These are phyloP conservation scores for Corynorhinus townsendii DNA, from an alignment of 2,113 vertebrate genomes.

Conservation along the genomic window DNA sequence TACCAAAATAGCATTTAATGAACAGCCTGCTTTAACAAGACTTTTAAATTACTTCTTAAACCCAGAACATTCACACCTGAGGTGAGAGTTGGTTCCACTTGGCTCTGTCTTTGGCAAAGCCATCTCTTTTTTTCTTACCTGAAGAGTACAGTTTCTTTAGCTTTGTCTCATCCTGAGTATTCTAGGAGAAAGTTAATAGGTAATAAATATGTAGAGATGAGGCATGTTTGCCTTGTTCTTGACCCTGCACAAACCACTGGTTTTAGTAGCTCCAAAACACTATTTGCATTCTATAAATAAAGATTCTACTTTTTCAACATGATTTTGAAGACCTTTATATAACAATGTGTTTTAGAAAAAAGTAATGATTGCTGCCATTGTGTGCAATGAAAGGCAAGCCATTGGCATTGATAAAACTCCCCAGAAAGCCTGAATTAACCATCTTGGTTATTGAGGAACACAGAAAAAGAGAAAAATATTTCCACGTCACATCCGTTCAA, in stretches of 20 bases:
- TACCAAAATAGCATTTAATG: background rate
- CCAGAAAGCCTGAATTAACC: background rate
- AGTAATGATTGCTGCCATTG: background rate
- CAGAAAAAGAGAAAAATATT: background rate
- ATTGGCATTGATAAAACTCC: background rate
- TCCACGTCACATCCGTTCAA: background rate
- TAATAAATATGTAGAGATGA: background rate
- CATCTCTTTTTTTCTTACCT: background rate
- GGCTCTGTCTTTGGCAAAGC: background rate
- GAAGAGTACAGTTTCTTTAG: background rate
- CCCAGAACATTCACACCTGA: background rate
- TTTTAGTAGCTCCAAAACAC: background rate
- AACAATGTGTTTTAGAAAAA: background rate
- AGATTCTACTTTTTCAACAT: background rate
- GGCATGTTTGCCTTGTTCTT: background rate
- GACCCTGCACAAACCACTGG: background rate
- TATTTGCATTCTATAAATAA: background rate
- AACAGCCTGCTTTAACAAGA: background rate
- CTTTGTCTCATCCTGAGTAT: background rate
- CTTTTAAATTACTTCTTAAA: constrained; percentile 13
- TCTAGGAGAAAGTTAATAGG: background rate
- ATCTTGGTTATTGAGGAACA: background rate
- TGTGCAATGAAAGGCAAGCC: background rate
- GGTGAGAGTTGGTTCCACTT: background rate
- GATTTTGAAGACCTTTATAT: background rate